Conservation (phyloP, 1,140 invertebrate genomes). For the Conus betulinus region DNA sequence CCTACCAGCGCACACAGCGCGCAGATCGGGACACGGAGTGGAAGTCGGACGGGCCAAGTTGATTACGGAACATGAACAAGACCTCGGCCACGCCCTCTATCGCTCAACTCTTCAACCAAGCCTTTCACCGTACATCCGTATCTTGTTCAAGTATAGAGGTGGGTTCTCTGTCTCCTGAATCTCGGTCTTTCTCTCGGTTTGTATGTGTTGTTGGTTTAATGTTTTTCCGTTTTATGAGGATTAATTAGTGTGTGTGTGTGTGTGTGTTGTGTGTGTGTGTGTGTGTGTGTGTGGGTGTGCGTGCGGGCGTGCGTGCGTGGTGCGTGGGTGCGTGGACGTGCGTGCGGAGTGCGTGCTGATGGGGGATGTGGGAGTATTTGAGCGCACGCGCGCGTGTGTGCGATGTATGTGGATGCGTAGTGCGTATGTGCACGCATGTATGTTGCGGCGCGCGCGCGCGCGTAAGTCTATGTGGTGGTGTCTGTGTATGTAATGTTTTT, state of each 20-base stretch:
- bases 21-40: slow-evolving; percentile 99
- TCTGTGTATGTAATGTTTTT: too few relatives aligned
- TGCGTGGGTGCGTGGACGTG: too few relatives aligned
- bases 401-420: not conserved
- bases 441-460: not conserved
- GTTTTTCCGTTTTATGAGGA: too few relatives aligned
- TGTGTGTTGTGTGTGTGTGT: too few relatives aligned
- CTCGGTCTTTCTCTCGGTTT: too few relatives aligned
- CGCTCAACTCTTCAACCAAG: slow-evolving; percentile 97
- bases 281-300: too few relatives aligned
- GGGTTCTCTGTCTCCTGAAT: slow-evolving; percentile 41
- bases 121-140: slow-evolving; percentile 81
- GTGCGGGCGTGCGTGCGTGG: too few relatives aligned
- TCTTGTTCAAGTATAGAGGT: slow-evolving; percentile 86
- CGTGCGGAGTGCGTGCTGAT: too few relatives aligned
- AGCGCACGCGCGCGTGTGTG: too few relatives aligned
- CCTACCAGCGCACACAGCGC: slow-evolving; percentile 98
- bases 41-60: slow-evolving; percentile 99
- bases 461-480: too few relatives aligned
- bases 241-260: not conserved
- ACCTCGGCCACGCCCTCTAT: slow-evolving; percentile 97
- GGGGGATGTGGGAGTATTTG: too few relatives aligned
- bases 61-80: slow-evolving; percentile 98
- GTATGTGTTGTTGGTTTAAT: too few relatives aligned
- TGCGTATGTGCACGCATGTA: not conserved